Evolutionary conservation across 2,797 vertebrate genomes (phyloP).

Genomic region (Sebastes aleutianus): DNA sequence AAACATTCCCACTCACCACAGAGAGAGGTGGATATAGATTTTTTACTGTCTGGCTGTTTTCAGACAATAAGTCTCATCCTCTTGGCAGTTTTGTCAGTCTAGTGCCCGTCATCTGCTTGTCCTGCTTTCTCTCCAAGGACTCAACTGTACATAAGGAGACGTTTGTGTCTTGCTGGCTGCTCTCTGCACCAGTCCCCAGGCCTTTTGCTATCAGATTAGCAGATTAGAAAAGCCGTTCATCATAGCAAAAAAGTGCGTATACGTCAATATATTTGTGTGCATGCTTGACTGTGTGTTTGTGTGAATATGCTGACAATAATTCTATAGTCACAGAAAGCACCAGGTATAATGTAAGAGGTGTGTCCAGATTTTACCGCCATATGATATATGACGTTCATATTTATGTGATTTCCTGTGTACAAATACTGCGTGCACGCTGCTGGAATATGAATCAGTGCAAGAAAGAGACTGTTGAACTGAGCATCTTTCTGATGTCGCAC

Average conservation of each 20-base stretch:
- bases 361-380: conserved; percentile 1
- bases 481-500: conserved; percentile 17
- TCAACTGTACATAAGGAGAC: conserved; percentile 32
- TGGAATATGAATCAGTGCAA: conserved; percentile 1
- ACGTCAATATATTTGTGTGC: not conserved
- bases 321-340: not conserved
- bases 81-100: conserved; percentile 14
- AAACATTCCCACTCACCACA: conserved; percentile 14
- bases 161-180: conserved; percentile 19
- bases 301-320: conserved; percentile 8
- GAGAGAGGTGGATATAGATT: conserved; percentile 28
- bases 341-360: not conserved
- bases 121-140: conserved; percentile 27
- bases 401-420: conserved; percentile 8
- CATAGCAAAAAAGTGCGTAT: not conserved
- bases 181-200: conserved; percentile 8
- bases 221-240: conserved; percentile 17
- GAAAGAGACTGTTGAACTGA: conserved; percentile 8
- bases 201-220: conserved; percentile 20
- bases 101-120: not conserved
- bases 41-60: conserved; percentile 18
- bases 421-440: not conserved
- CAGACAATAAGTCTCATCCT: conserved; percentile 15
- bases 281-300: not conserved
- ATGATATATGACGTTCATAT: conserved; percentile 3